Evolutionary conservation across 2,113 vertebrate genomes (phyloP), one percentile per base, ranked within the genome.

Genomic region (Typhlomys cinereus): DNA sequence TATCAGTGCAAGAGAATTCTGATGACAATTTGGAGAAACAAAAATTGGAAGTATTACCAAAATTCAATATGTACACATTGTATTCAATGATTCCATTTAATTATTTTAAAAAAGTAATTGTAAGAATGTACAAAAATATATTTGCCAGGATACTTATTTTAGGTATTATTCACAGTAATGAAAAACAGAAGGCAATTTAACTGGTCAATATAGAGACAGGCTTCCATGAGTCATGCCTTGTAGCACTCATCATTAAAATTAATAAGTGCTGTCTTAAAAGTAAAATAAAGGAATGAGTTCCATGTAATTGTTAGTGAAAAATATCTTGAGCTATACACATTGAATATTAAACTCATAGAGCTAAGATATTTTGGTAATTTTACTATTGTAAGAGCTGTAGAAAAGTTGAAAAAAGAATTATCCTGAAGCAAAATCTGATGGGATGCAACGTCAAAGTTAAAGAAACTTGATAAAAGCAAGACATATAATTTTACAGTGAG

Each of bases 211-310:
- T 4, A 85, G 69, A 91, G 44, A 64, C 85, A 76, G 66, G 13
- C 57, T 69, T 59, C 39, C n/a, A 80, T 83, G 92, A 61, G 83
- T 48, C 57, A 59, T 81, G 64, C 13, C 78, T 41, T 92, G 31
- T 76, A 71, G 48, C 70, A n/a, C 27, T 75, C 59, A 1, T 89
- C 50, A 93, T 59, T 91, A 93, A 67, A 82, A 50, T 61, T 85
- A 95, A 59, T 83, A 88, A 92, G 5, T 76, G 90, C 36, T 89
- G 27, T 80, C 46, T n/a, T 90, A 41, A 86, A 46, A 41, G 25
- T 71, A 27, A 41, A 27, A 71, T 71, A 4, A 44, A 25, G 36
- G 36, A 41, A 50, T 29, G 67, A 81, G 9, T n/a, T 13, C 57
- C 31, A n/a, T 61, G 82, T 78, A 41, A 57, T 78, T 62, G 36